These are phyloP conservation scores for Chrysodeixis includens DNA, from an alignment of 2,888 invertebrate species.

Conservation along the genomic window DNA sequence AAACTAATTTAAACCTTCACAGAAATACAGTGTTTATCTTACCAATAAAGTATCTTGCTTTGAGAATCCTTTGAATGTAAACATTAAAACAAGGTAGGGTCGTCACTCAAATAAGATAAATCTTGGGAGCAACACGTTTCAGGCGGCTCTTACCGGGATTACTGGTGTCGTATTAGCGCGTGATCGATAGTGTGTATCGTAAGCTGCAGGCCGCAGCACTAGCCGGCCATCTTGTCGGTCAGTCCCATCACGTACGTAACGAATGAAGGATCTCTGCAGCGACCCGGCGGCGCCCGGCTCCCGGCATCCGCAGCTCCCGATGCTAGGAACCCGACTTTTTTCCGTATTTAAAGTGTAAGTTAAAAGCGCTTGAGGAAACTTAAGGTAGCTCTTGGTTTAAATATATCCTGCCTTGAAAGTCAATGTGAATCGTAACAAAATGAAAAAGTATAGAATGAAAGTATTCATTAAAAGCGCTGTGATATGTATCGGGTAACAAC, in stretches of 20 bases:
- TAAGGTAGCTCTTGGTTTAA: neutral
- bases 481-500: neutral
- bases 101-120: conserved; percentile 55
- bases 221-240: conserved; percentile 57
- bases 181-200: conserved; percentile 71
- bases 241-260: conserved; percentile 75
- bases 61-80: conserved; percentile 30
- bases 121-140: conserved; percentile 52
- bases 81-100: conserved; percentile 40
- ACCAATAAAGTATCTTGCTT: conserved; percentile 23
- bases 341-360: conserved; percentile 44
- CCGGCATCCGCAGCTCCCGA: neutral
- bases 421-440: neutral
- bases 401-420: neutral
- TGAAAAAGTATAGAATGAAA: neutral
- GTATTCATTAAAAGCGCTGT: neutral
- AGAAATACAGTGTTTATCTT: conserved; percentile 11
- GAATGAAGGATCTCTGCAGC: conserved; percentile 74
- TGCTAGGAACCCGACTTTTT: conserved; percentile 35
- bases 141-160: conserved; percentile 65
- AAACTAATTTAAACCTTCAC: conserved; percentile 9
- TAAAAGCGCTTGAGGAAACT: conserved; percentile 30
- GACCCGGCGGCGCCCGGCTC: conserved; percentile 60
- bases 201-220: conserved; percentile 63
- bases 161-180: conserved; percentile 72